Percentiles rank a stretch among this genome's conserved stretches.
phyloP scores from a whole-genome alignment of 1,140 invertebrate genomes.

The Phymorhynchus buccinoides region DNA sequence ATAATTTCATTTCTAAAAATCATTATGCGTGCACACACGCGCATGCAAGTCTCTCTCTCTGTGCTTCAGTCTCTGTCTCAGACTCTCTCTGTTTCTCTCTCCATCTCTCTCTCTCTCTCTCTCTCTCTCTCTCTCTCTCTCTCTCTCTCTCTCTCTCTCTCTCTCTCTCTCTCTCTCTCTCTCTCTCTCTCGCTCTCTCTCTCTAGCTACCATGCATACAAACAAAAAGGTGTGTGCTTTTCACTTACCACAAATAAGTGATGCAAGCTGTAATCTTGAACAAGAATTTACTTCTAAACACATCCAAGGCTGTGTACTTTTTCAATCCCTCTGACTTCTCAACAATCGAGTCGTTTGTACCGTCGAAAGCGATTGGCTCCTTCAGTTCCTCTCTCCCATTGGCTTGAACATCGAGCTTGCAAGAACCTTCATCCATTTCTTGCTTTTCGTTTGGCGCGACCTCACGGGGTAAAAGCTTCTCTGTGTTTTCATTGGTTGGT shows the following conservation, averaged over 20 bases:
- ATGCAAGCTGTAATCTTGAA: conserved; percentile 33
- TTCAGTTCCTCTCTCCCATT: neutral
- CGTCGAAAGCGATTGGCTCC: neutral
- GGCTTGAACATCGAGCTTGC: neutral
- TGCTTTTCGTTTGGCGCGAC: neutral
- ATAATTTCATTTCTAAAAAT: too few relatives aligned
- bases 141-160: too few relatives aligned
- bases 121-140: too few relatives aligned
- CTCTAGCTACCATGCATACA: too few relatives aligned
- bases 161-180: too few relatives aligned
- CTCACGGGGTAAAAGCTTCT: neutral
- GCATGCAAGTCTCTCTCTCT: too few relatives aligned
- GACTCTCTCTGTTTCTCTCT: too few relatives aligned
- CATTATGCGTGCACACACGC: too few relatives aligned
- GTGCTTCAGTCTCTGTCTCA: too few relatives aligned
- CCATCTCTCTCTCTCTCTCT: too few relatives aligned
- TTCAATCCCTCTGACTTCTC: neutral
- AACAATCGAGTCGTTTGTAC: neutral
- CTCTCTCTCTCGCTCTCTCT: too few relatives aligned
- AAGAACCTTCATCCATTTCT: neutral
- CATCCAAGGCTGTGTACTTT: conserved; percentile 40
- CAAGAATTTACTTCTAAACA: conserved; percentile 33
- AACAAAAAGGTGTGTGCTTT: too few relatives aligned
- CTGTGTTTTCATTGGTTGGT: neutral
- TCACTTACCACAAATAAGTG: conserved; percentile 41